These are phyloP conservation scores for Cynopterus sphinx DNA, from an alignment of 2,797 vertebrate genomes.

Conservation along the genomic window DNA sequence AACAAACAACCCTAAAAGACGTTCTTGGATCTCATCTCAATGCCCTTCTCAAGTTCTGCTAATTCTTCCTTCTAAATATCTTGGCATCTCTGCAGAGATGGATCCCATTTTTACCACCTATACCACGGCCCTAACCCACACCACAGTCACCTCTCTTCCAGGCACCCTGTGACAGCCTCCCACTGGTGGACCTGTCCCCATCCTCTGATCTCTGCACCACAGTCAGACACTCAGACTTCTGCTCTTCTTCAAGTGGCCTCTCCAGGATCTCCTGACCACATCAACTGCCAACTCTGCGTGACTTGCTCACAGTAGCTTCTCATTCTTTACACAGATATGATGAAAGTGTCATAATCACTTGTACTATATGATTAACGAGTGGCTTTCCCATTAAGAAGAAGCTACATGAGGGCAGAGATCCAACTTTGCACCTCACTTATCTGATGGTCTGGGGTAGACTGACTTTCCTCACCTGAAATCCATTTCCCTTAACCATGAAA, in stretches of 20 bases:
- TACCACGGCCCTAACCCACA: accelerated
- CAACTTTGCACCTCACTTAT: background rate
- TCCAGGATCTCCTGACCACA: no score
- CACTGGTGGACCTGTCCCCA: accelerated
- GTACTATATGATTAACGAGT: background rate
- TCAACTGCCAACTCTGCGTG: background rate
- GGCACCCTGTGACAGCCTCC: background rate
- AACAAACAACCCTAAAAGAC: background rate
- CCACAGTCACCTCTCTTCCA: background rate
- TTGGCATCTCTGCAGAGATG: background rate
- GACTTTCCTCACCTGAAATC: background rate
- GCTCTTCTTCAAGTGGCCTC: background rate
- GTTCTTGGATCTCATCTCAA: background rate
- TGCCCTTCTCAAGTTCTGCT: background rate
- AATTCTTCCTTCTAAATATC: background rate
- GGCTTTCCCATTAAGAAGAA: background rate
- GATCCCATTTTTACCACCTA: background rate
- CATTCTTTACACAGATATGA: background rate
- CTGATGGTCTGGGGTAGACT: background rate
- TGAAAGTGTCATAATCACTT: background rate
- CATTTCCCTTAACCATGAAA: background rate
- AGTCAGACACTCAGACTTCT: background rate
- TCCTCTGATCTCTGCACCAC: background rate
- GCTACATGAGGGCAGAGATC: background rate
- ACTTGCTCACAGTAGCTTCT: background rate